Base-by-base conservation (phyloP, 2,797 vertebrate species). In the Eremophila alpestris region DNA sequence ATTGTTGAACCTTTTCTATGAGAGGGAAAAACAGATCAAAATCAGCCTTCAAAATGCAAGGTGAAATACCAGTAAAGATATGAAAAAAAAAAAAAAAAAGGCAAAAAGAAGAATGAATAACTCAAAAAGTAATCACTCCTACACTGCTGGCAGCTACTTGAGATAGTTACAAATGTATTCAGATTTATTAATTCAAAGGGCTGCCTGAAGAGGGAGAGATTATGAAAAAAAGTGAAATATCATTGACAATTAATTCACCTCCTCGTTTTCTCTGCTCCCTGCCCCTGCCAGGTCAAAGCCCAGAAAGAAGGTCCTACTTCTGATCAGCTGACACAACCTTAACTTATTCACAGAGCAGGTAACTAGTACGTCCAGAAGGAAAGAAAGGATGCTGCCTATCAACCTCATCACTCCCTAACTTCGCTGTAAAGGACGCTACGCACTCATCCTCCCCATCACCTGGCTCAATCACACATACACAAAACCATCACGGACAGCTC, bases 161-260 rank as follows among this genome's bases (percentile, higher is more conserved):
- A 85, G n/a, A 38, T 49, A 69, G 32, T 59, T 89, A 92, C 7
- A 75, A 46, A 63, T 17, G 16, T 11, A 38, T 69, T 52, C 27
- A 30, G 48, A 64, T 64, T 59, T 83, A 67, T 79, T 87, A 70
- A 89, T 54, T 79, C 62, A 81, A 62, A 89, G 43, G 27, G 34
- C 46, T 74, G 68, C 52, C 88, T 77, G 77, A 95, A 95, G 59
- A 94, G 27, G 19, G 27, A 65, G 32, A 94, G 32, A 49, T 65
- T 13, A 90, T 59, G 36, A 48, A 78, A 70, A 70, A 60, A 88
- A 41, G 16, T 24, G 43, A 55, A 82, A 32, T 45, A 32, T 34
- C 59, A 43, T 0, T 45, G 59, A 75, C 65, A 83, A 83, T 67
- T 70, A 67, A 58, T 59, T 81, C 18, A n/a, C 32, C 9, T 74